Conservation (phyloP, 1,140 invertebrate species). For the Armadillidium nasatum region DNA sequence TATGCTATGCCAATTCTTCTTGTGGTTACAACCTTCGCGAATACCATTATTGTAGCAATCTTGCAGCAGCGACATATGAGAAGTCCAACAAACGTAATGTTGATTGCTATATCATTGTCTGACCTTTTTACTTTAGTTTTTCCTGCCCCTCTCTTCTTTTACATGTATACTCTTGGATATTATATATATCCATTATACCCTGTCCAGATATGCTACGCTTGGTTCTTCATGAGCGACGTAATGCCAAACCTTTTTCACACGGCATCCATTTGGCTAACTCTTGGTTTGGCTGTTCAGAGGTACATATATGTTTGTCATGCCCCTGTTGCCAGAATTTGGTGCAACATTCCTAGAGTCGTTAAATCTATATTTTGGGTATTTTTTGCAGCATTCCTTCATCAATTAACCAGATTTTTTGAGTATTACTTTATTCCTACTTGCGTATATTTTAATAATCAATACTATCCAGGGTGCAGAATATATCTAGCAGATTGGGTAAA, state of each 20-base stretch:
- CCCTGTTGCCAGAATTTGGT: slow-evolving; percentile 74
- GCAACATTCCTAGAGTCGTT: slow-evolving; percentile 75
- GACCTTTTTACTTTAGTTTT: slow-evolving; percentile 87
- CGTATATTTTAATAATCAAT: slow-evolving; percentile 46
- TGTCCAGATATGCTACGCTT: slow-evolving; percentile 68
- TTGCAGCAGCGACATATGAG: slow-evolving; percentile 61
- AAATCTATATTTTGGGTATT: slow-evolving; percentile 71
- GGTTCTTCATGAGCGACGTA: slow-evolving; percentile 68
- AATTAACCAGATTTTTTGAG: slow-evolving; percentile 70
- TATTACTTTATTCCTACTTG: slow-evolving; percentile 59
- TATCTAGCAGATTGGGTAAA: slow-evolving; percentile 62
- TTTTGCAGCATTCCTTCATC: slow-evolving; percentile 68
- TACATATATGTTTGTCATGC: slow-evolving; percentile 91
- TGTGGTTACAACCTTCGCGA: slow-evolving; percentile 80
- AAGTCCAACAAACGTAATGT: slow-evolving; percentile 64
- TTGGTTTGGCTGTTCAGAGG: slow-evolving; percentile 77
- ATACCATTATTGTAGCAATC: slow-evolving; percentile 76
- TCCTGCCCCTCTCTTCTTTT: slow-evolving; percentile 75
- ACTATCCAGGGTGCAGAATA: slow-evolving; percentile 30
- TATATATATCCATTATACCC: slow-evolving; percentile 71
- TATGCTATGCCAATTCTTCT: slow-evolving; percentile 78
- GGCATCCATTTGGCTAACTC: slow-evolving; percentile 83
- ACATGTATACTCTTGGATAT: slow-evolving; percentile 85
- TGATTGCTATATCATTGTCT: slow-evolving; percentile 80
- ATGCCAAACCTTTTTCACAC: slow-evolving; percentile 85